phyloP scores from a whole-genome alignment of 2,797 vertebrate species.

The Heliangelus exortis region DNA sequence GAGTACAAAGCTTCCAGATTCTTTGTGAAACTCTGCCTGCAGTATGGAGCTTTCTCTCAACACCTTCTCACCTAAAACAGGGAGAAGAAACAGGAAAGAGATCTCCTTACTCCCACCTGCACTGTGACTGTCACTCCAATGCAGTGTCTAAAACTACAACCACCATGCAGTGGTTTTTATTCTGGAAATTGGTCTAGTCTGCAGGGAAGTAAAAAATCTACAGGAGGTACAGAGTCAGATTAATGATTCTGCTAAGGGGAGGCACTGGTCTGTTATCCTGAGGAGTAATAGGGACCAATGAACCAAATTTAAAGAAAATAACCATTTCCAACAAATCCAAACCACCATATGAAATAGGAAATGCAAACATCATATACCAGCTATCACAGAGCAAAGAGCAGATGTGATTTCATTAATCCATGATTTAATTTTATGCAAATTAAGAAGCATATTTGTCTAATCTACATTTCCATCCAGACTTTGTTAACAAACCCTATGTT shows the following conservation, averaged over 20 bases:
- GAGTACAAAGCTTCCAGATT: neutral
- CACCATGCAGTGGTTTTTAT: neutral
- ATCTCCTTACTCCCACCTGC: neutral
- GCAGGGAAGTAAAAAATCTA: neutral
- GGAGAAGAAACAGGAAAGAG: neutral
- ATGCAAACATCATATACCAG: neutral
- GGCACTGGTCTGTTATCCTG: neutral
- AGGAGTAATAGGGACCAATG: neutral
- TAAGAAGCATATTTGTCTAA: neutral
- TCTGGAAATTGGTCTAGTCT: neutral
- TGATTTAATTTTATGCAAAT: neutral
- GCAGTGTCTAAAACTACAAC: neutral
- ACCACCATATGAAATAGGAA: neutral
- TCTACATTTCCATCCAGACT: neutral
- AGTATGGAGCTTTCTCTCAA: neutral
- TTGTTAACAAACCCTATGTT: neutral
- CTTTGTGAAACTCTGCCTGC: neutral
- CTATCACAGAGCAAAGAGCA: neutral
- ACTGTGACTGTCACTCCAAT: neutral
- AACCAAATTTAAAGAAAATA: neutral
- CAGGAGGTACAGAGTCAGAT: fast-evolving
- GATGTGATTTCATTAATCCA: neutral
- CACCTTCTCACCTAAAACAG: neutral
- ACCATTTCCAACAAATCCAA: neutral
- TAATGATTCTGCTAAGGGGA: neutral